Conservation (phyloP, 2,113 vertebrate species). For the Agelaius tricolor region DNA sequence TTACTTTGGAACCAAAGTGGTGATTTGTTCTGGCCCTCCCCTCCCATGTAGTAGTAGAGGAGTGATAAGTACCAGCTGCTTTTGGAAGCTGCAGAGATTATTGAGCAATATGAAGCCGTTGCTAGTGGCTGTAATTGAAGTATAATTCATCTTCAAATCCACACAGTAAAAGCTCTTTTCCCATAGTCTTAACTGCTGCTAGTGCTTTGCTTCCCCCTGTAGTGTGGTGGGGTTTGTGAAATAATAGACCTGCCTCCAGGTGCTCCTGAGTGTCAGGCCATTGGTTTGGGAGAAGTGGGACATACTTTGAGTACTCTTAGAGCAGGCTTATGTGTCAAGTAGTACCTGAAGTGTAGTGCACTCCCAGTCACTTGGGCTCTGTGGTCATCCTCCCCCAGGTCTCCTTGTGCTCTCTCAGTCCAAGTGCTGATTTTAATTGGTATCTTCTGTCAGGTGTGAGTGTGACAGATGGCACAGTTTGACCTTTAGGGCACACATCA, state of each 20-base stretch:
- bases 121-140: not conserved
- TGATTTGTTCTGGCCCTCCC: not conserved
- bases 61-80: not conserved
- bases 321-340: not conserved
- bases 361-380: not conserved
- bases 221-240: not conserved
- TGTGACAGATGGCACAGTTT: not conserved
- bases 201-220: not conserved
- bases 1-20: not conserved
- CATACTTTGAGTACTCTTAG: fast-evolving
- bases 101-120: not conserved
- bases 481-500: fast-evolving
- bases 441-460: fast-evolving
- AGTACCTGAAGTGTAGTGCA: not conserved
- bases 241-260: not conserved
- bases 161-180: not conserved
- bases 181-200: not conserved
- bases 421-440: not conserved
- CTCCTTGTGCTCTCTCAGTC: not conserved
- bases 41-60: not conserved
- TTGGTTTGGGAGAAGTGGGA: not conserved
- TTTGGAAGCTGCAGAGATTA: not conserved
- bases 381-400: not conserved
- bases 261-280: not conserved
- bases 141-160: not conserved